These are phyloP conservation scores for Brachyopa scutellaris DNA, from an alignment of 2,888 invertebrate species.

Conservation along the genomic window DNA sequence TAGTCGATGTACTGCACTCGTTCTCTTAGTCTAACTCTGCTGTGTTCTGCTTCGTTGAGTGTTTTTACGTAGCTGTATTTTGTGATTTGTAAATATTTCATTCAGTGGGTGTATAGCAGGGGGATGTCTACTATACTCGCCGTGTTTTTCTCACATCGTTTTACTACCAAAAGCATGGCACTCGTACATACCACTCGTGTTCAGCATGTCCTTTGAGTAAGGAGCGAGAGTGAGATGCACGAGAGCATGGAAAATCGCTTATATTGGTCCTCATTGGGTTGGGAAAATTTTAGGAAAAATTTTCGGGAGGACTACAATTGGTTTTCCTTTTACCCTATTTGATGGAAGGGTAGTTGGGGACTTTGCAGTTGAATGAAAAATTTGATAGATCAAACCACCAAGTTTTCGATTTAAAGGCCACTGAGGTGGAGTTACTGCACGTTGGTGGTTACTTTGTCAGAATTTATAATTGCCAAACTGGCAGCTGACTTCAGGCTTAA, in stretches of 20 bases:
- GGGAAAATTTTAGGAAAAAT: neutral
- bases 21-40: neutral
- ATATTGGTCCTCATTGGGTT: neutral
- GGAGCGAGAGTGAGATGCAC: neutral
- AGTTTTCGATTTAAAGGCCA: no score
- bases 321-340: slow-evolving; percentile 10
- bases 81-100: slow-evolving; percentile 55
- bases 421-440: no score
- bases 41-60: slow-evolving; percentile 4
- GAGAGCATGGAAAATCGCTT: slow-evolving; percentile 33
- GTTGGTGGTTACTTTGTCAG: no score
- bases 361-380: no score
- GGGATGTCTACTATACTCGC: neutral
- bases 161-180: slow-evolving; percentile 15
- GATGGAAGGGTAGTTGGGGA: neutral
- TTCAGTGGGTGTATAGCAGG: neutral
- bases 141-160: slow-evolving; percentile 28
- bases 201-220: slow-evolving; percentile 10
- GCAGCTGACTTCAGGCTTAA: no score
- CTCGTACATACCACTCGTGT: neutral
- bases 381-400: no score
- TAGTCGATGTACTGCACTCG: no score
- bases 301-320: no score
- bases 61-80: slow-evolving; percentile 34
- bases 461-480: no score